Conservation (phyloP, 2,888 invertebrate genomes). For the Athalia rosae region DNA sequence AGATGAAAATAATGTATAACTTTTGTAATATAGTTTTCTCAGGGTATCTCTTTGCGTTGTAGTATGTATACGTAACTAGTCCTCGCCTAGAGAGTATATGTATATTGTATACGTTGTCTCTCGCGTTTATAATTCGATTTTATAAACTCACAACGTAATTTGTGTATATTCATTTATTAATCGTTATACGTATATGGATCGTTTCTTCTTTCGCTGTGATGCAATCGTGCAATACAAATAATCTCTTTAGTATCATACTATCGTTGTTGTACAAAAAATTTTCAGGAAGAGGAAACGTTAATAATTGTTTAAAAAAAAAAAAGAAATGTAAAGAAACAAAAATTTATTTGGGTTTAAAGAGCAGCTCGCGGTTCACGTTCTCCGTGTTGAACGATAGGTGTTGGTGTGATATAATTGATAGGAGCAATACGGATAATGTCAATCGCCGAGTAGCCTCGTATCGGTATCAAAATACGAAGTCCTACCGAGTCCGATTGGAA, state of each 20-base stretch:
- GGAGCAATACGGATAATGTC: too few species aligned
- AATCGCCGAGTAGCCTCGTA: too few species aligned
- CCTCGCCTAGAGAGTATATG: conserved; percentile 3
- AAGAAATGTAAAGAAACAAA: too few species aligned
- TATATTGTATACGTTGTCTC: background rate
- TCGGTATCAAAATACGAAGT: too few species aligned
- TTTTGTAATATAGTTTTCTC: conserved; percentile 27
- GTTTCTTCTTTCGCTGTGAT: conserved; percentile 29
- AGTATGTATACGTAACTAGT: conserved; percentile 33
- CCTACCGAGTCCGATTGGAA: too few species aligned
- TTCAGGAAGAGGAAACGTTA: too few species aligned
- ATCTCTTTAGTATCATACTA: background rate
- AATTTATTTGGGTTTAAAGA: too few species aligned
- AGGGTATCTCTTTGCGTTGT: conserved; percentile 12
- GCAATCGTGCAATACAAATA: conserved; percentile 38
- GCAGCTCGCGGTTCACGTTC: too few species aligned
- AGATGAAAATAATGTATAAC: background rate
- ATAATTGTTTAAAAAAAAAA: too few species aligned
- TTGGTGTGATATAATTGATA: too few species aligned
- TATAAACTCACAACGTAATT: background rate
- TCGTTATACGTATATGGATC: background rate
- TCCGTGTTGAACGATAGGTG: too few species aligned
- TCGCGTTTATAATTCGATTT: conserved; percentile 1
- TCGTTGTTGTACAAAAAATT: too few species aligned
- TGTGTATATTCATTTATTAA: background rate